Percentiles rank a stretch among this genome's conserved stretches.
These are phyloP conservation scores for Echinometra lucunter DNA, from an alignment of 53 echinoderm and acorn worm genomes.

Conservation along the genomic window DNA sequence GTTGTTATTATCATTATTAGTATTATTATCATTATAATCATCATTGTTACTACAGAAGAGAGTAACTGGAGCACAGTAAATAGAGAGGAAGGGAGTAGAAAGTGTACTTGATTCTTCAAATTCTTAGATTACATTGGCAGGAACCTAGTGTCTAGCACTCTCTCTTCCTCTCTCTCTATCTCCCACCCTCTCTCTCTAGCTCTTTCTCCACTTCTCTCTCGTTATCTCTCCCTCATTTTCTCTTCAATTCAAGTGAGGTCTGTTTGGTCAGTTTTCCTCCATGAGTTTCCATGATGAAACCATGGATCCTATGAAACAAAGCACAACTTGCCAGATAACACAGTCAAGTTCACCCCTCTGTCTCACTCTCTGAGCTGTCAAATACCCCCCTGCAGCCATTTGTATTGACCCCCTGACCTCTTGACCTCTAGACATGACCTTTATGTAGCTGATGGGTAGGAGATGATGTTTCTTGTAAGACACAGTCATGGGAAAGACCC, in stretches of 20 bases:
- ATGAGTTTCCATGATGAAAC: background rate
- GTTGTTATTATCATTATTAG: too few species aligned
- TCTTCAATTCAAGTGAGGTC: background rate
- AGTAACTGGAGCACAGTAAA: too few species aligned
- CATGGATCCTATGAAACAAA: slow-evolving; percentile 16
- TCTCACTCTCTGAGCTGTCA: background rate
- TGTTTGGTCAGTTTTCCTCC: background rate
- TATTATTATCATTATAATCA: too few species aligned
- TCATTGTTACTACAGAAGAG: too few species aligned
- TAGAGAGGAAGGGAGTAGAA: too few species aligned
- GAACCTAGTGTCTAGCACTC: background rate
- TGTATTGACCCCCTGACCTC: slow-evolving; percentile 32
- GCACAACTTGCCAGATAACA: background rate
- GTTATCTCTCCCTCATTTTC: background rate
- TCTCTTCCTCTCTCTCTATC: background rate
- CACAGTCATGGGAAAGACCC: slow-evolving; percentile 24
- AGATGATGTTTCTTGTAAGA: slow-evolving; percentile 16
- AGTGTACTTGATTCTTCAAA: background rate
- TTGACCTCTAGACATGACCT: slow-evolving; percentile 51
- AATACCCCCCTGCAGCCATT: slow-evolving; percentile 48
- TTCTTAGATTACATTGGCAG: background rate
- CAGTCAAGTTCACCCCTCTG: background rate
- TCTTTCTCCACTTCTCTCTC: background rate
- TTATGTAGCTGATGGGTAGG: slow-evolving; percentile 44
- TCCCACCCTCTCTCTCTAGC: background rate